Base-by-base conservation (phyloP, 2,113 vertebrate genomes). In the Rhabdomys dilectus region DNA sequence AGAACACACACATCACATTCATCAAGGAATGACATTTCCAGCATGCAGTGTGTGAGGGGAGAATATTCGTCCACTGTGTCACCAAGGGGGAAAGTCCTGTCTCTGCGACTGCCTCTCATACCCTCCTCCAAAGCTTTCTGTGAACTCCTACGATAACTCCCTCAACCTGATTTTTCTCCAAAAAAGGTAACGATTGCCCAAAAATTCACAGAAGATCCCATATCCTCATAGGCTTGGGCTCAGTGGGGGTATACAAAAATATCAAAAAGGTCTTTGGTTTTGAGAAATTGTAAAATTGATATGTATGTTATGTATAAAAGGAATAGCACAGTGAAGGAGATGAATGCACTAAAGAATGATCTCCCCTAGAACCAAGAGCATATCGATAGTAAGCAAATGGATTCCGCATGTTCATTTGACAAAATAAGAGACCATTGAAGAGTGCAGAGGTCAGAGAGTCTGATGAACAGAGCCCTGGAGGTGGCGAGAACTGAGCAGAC, bases 181-280 rank as follows among this genome's bases (percentile, higher is more conserved):
- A 94, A 93, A 98, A 80, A 88, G 68, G 42, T 62, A 91, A 16
- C 53, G 26, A 89, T 95, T 70, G 6, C n/a, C 86, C 42, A 95
- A 31, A 60, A 84, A 66, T 77, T 96, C 91, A 94, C 1, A 93
- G 89, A 89, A 17, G n/a, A 70, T 66, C 58, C 92, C 66, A 56
- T 89, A 90, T 51, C 75, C 89, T 56, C 77, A 89, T 60, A 91
- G 70, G 51, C 5, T 95, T 76, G 82, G 62, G n/a, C 39, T n/a
- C n/a, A 48, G 7, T 15, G 3, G 10, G 6, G 29, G 6, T 3
- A 76, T 36, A 87, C 21, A 76, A 89, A 95, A 70, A 15, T 39
- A 16, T 36, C 19, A 77, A 45, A 78, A 24, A 77, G 76, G 75
- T 31, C 24, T 64, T 84, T 96, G 7, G 48, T n/a, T 94, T 87